Evolutionary conservation across 2,888 invertebrate species (phyloP).

Genomic region (Phrixothrix hirtus): DNA sequence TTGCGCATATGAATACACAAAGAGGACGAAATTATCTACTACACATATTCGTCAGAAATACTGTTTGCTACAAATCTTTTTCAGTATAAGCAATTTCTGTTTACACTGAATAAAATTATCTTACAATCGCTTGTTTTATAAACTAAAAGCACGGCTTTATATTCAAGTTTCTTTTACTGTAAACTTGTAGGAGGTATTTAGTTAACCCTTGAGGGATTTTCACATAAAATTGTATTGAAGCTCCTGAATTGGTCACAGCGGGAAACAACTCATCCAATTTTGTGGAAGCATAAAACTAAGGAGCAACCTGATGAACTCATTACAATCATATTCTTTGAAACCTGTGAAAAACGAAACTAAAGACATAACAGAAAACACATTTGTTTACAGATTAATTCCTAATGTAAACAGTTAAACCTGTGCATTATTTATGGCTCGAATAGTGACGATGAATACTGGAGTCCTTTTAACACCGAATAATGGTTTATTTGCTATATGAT

Average conservation of each 20-base stretch:
- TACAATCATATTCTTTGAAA: slow-evolving; percentile 1
- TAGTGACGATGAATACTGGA: neutral
- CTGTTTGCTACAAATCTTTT: no score
- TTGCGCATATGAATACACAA: no score
- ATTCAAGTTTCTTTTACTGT: no score
- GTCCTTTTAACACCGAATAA: slow-evolving; percentile 2
- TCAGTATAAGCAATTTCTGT: no score
- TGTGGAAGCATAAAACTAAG: slow-evolving; percentile 4
- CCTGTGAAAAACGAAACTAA: neutral
- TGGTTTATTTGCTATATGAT: slow-evolving; percentile 3
- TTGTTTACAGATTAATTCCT: no score
- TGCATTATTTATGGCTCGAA: neutral
- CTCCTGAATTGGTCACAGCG: slow-evolving; percentile 22
- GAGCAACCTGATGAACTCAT: slow-evolving; percentile 14
- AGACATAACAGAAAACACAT: neutral
- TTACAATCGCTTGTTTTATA: no score
- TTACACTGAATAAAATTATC: no score
- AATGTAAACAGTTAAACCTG: neutral
- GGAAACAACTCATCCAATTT: slow-evolving; percentile 13
- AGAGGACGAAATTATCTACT: no score
- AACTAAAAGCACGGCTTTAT: no score
- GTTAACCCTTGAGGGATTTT: slow-evolving; percentile 21
- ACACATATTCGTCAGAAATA: no score
- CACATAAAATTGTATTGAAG: slow-evolving; percentile 21
- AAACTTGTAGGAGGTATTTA: slow-evolving; percentile 18